Evolutionary conservation across 92 coral and sea anemone genomes (phyloP).

Genomic region (Palythoa grandis): DNA sequence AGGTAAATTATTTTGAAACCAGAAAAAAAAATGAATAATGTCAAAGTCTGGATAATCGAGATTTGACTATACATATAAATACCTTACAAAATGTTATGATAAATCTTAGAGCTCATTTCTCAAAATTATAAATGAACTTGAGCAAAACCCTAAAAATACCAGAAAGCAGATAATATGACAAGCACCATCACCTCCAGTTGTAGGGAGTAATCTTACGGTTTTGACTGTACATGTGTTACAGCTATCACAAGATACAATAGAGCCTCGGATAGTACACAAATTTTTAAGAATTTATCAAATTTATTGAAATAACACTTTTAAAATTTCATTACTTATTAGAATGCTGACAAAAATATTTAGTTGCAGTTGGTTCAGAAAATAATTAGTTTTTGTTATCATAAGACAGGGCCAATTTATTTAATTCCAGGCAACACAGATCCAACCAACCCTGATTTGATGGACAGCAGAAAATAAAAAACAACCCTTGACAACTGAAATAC

Average conservation of each 20-base stretch:
- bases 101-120: neutral
- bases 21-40: conserved; percentile 1
- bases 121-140: neutral
- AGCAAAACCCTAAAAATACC: conserved; percentile 11
- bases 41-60: neutral
- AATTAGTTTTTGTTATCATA: neutral
- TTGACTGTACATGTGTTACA: conserved; percentile 5
- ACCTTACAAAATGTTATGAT: conserved; percentile 8
- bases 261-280: neutral
- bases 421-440: conserved; percentile 9
- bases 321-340: neutral
- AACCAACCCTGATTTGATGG: neutral
- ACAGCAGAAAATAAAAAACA: neutral
- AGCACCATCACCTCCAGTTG: neutral
- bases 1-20: neutral
- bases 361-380: conserved; percentile 6
- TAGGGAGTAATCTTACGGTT: neutral
- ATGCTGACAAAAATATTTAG: conserved; percentile 6
- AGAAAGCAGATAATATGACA: conserved; percentile 2
- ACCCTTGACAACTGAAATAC: neutral
- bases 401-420: neutral
- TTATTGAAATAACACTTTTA: conserved; percentile 13
- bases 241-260: neutral
- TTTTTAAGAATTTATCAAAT: neutral
- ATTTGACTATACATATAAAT: neutral